Evolutionary conservation across 1,140 invertebrate genomes (phyloP), one percentile per base, ranked within the genome.

Genomic region (Conopomorpha cramerella): DNA sequence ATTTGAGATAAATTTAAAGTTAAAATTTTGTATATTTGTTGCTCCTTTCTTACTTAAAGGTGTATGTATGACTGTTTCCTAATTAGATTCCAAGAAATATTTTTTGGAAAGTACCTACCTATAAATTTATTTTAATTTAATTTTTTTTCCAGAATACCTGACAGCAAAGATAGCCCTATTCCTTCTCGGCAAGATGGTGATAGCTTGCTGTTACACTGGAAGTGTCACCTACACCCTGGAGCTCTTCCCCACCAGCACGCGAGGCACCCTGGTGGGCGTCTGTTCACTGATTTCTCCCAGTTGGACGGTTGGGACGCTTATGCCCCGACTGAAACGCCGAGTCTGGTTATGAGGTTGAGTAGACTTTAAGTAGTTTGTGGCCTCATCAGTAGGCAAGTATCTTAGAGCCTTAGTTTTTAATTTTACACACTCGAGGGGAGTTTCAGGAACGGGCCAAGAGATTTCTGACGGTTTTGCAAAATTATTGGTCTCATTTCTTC

Each of bases 231-330:
- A 86, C 38, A 84, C 86, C 0, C 82, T 86, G 36, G 88, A 90
- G 59, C 66, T 89, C 46, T 89, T 87, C 55, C 88, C 88, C 1
- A 90, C 88, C 0, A 82, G 81, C 39, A 61, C 86, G 2, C 70
- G 87, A 16, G 84, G 85, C 30, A 84, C 83, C 2, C 51, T 87
- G n/a, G 76, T 90, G 8, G 86, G 70, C 31, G 78, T 78, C 25
- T 87, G 86, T 41, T 86, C 87, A 2, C 85, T 88, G 59, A 78
- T 86, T 19, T 86, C 86, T 4, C 72, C 87, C 34, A 88, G 88
- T 0, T 87, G 84, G 10, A 89, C 89, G 80, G 49, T 88, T 17
- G 85, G 87, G 8, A 88, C 88, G 36, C 81, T 90, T 52, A 82
- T 84, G 30, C 84, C 86, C 2, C 67, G 88, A 38, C 44, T 90